Evolutionary conservation across 2,113 vertebrate genomes (phyloP), one percentile per base, ranked within the genome.

Genomic region (Hippocampus barbouri): DNA sequence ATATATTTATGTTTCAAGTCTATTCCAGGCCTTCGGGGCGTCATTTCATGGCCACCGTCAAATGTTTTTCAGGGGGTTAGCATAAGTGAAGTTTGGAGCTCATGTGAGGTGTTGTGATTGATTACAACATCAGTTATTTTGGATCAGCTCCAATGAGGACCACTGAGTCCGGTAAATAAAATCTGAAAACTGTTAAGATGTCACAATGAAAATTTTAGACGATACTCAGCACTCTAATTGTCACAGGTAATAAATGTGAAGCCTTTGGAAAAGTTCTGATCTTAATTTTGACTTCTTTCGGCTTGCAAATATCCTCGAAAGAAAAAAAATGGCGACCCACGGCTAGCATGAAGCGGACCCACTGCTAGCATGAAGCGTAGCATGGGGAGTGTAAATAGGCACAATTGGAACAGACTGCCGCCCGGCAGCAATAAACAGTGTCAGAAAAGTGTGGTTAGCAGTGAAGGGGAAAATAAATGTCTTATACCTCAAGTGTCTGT

Each of bases 1-100:
- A 94, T 96, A 94, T 95, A 95, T 97, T 95, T 95, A 93, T 90
- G 91, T 91, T 85, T 91, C 93, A 95, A 11, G 18, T 84, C 91
- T 94, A 96, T 98, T 96, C 93, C 77, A 73, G 79, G 85, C 88
- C 81, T 85, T 89, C 87, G 90, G 89, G 92, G 92, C 92, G 92
- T 90, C 64, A 70, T 74, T 93, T 90, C 90, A 93, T 92, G 88
- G 88, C 82, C 85, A 76, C 83, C 66, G 89, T 93, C 91, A 89
- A 83, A 91, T 79, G 75, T 88, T 80, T 57, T 57, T 75, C 87
- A 79, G 74, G 84, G 83, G 82, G 87, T 92, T 89, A 80, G 73
- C 83, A 74, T 66, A 81, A 27, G 23, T 59, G 49, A 51, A 51
- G 6, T 51, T 51, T 51, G 5, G 18, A 51, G 18, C 18, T 4